These are phyloP conservation scores for Coccyzus lansbergi DNA, from an alignment of 2,797 vertebrate genomes.

Conservation along the genomic window DNA sequence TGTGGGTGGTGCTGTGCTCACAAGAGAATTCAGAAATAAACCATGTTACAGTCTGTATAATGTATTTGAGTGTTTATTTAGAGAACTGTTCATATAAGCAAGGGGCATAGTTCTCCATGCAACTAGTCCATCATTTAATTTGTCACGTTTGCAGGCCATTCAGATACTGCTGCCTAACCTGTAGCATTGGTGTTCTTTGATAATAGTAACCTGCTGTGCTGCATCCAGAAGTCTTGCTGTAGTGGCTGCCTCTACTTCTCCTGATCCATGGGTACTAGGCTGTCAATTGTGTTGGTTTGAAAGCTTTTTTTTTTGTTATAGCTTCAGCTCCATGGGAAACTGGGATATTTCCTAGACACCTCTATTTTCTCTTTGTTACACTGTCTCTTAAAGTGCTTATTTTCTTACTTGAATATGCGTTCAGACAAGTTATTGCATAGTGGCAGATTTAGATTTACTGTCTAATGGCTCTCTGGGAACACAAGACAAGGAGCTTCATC, in stretches of 20 bases:
- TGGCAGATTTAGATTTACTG: not conserved
- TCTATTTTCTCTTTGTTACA: not conserved
- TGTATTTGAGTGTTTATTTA: not conserved
- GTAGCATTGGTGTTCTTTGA: not conserved
- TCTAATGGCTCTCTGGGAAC: not conserved
- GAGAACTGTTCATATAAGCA: not conserved
- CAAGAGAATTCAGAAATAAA: not conserved
- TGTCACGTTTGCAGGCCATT: not conserved
- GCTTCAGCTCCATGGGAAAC: not conserved
- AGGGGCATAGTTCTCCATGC: not conserved
- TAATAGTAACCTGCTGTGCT: not conserved
- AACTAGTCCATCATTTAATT: not conserved
- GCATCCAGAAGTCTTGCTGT: not conserved
- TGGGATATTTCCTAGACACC: not conserved
- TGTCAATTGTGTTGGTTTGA: not conserved
- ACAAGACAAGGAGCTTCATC: not conserved
- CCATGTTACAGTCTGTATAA: not conserved
- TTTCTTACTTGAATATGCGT: not conserved
- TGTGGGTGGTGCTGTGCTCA: not conserved
- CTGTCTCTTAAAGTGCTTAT: not conserved
- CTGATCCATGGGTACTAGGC: not conserved
- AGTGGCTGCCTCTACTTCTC: not conserved
- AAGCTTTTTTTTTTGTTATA: not conserved
- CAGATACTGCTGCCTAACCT: not conserved
- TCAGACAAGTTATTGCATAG: not conserved